These are phyloP conservation scores for Trogon melanurus DNA, from an alignment of 2,113 vertebrate genomes.

Conservation along the genomic window DNA sequence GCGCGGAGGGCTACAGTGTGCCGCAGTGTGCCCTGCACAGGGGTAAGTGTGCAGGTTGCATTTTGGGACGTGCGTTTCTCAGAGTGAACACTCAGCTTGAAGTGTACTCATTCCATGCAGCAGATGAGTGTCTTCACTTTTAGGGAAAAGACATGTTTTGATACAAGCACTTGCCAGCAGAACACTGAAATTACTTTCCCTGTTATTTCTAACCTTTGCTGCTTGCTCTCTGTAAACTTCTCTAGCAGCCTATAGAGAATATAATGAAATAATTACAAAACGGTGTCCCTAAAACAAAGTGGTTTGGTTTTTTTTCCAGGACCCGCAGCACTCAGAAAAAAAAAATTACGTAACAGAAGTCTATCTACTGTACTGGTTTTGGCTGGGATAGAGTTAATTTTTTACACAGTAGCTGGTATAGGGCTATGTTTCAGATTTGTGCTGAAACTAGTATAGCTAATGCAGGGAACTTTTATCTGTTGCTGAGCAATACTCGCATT, in stretches of 20 bases:
- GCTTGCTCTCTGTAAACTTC: not conserved
- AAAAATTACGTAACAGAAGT: not conserved
- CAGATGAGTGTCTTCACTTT: too few relatives aligned
- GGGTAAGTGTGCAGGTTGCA: too few relatives aligned
- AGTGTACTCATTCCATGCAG: too few relatives aligned
- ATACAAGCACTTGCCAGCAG: not conserved
- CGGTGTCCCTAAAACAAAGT: not conserved
- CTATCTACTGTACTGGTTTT: not conserved
- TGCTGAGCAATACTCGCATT: not conserved
- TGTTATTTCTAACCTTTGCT: not conserved
- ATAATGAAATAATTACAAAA: not conserved
- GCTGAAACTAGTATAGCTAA: not conserved
- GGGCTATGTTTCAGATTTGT: not conserved
- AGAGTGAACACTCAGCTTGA: too few relatives aligned
- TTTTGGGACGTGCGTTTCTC: too few relatives aligned
- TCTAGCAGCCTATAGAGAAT: not conserved
- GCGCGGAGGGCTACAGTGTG: too few relatives aligned
- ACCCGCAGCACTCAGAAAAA: not conserved
- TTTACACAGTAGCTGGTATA: not conserved
- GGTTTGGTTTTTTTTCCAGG: not conserved
- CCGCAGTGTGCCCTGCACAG: too few relatives aligned
- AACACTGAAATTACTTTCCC: not conserved
- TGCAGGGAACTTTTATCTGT: not conserved
- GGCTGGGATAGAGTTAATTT: not conserved
- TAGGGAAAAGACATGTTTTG: too few relatives aligned